These are phyloP conservation scores for Dromococcyx pavoninus DNA, from an alignment of 2,797 vertebrate genomes.

Conservation along the genomic window DNA sequence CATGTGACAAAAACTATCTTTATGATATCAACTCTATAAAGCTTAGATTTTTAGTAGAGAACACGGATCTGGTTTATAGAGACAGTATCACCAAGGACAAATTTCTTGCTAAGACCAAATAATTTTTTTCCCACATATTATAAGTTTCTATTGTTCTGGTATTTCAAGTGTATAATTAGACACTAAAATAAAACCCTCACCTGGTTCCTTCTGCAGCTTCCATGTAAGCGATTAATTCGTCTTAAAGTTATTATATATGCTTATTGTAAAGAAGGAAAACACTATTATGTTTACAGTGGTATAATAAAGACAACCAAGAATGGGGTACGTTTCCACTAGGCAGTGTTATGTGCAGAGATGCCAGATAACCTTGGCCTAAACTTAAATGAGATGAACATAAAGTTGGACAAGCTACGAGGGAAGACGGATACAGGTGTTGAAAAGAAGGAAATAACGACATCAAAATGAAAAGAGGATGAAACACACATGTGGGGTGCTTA, in stretches of 20 bases:
- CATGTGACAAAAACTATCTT: not conserved
- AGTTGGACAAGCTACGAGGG: not conserved
- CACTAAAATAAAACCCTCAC: not conserved
- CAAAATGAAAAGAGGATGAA: not conserved
- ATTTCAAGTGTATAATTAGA: not conserved
- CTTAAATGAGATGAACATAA: not conserved
- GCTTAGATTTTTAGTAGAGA: not conserved
- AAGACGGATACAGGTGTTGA: not conserved
- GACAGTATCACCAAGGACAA: not conserved
- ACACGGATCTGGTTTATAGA: accelerated
- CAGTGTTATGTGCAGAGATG: not conserved
- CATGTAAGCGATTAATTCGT: not conserved
- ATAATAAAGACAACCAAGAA: not conserved
- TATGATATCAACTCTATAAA: not conserved
- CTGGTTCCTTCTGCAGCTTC: not conserved
- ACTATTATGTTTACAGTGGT: not conserved
- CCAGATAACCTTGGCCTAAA: not conserved
- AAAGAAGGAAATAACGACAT: not conserved
- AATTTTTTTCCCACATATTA: not conserved
- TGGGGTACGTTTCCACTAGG: not conserved
- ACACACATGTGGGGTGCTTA: not conserved
- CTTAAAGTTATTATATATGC: not conserved
- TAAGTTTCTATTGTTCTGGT: not conserved
- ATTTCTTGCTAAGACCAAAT: not conserved
- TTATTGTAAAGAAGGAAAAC: not conserved